Percentiles rank a stretch among this genome's conserved stretches.
phyloP scores from a whole-genome alignment of 1,140 invertebrate species.

The Diorhabda elongata region DNA sequence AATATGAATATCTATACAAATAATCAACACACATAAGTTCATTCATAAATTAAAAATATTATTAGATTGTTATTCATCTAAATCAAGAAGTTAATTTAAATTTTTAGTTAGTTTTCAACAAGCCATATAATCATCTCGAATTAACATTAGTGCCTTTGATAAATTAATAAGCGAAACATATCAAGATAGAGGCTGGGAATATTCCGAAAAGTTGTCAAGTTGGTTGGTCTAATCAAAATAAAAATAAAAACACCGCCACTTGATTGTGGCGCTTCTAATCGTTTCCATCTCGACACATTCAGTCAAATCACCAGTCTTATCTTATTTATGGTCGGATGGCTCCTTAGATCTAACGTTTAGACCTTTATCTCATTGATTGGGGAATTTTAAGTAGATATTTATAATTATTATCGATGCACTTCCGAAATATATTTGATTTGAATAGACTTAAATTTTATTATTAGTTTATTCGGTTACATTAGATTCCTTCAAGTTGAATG shows the following conservation, averaged over 20 bases:
- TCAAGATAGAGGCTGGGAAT: neutral
- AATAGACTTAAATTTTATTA: too few species aligned
- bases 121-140: neutral
- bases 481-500: too few species aligned
- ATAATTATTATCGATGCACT: neutral
- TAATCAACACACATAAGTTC: too few species aligned
- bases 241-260: neutral
- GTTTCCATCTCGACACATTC: conserved; percentile 1
- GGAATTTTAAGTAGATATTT: neutral
- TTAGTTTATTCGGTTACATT: too few species aligned
- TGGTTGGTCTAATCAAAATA: neutral
- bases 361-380: conserved; percentile 2
- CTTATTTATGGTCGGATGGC: neutral
- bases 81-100: too few species aligned
- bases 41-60: too few species aligned
- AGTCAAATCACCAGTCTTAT: neutral
- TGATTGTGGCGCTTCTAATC: conserved; percentile 1
- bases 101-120: too few species aligned
- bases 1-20: too few species aligned
- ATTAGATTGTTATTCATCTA: too few species aligned
- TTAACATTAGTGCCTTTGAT: neutral
- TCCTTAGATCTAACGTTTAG: neutral
- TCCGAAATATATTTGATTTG: too few species aligned
- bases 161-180: neutral
- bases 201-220: conserved; percentile 2